A percentile compares a stretch with the other conserved stretches of the same genome.
Evolutionary conservation across 2,797 vertebrate genomes (phyloP).

Genomic region (Xiphorhynchus erythropygius): DNA sequence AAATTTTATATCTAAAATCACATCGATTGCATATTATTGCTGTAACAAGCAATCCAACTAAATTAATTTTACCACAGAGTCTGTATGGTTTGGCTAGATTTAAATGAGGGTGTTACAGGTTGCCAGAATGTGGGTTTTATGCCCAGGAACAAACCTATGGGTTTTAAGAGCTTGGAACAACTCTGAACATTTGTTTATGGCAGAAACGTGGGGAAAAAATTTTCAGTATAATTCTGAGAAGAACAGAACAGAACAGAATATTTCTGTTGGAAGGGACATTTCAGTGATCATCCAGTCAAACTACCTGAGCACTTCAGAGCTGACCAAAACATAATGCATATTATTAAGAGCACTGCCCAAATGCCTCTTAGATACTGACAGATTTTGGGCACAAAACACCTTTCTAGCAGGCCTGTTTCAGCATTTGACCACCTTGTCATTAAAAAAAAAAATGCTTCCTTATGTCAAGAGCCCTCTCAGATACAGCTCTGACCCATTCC

Average conservation of each 20-base stretch:
- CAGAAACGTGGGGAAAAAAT: neutral
- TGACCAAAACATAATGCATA: neutral
- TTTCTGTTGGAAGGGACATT: neutral
- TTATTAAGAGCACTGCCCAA: neutral
- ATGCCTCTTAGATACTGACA: neutral
- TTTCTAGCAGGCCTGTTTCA: neutral
- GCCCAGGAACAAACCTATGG: neutral
- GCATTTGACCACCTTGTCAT: neutral
- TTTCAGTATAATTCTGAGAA: neutral
- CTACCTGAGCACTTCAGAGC: neutral
- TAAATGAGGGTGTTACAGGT: neutral
- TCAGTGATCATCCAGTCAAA: neutral
- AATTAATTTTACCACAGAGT: neutral
- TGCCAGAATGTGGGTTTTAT: neutral
- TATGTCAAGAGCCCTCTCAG: neutral
- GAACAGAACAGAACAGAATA: neutral
- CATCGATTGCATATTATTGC: neutral
- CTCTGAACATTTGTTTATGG: neutral
- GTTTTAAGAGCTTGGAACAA: neutral
- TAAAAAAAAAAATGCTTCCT: neutral
- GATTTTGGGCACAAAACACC: fast-evolving
- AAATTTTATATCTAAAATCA: neutral
- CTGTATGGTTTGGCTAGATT: neutral
- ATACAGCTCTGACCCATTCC: neutral
- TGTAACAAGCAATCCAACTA: neutral